Evolutionary conservation across 2,888 invertebrate species (phyloP).

Genomic region (Dichetophora obliterata): DNA sequence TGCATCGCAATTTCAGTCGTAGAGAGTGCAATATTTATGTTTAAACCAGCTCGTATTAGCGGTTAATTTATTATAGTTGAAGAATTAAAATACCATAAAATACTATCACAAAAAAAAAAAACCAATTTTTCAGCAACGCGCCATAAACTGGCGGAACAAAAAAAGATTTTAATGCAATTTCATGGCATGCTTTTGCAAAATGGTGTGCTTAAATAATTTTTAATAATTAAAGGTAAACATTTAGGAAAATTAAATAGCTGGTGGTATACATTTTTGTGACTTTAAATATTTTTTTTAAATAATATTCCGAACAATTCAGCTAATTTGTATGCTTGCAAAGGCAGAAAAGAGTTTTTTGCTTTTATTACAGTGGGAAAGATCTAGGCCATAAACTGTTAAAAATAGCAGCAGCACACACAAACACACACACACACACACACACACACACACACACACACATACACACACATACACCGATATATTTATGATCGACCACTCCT

Average conservation of each 20-base stretch:
- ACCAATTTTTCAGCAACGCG: too few relatives aligned
- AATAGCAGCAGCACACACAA: conserved; percentile 16
- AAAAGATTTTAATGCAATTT: conserved; percentile 7
- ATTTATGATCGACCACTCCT: too few relatives aligned
- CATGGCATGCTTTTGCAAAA: conserved; percentile 38
- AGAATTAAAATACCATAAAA: too few relatives aligned
- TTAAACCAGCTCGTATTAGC: too few relatives aligned
- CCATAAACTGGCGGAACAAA: too few relatives aligned
- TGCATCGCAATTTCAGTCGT: too few relatives aligned
- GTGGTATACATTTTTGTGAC: too few relatives aligned
- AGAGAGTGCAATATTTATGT: too few relatives aligned
- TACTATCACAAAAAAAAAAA: too few relatives aligned
- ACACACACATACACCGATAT: background rate
- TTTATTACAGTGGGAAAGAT: conserved; percentile 14
- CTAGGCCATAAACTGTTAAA: conserved; percentile 36
- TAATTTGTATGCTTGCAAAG: background rate
- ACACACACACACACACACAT: background rate
- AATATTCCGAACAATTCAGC: background rate
- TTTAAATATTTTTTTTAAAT: too few relatives aligned
- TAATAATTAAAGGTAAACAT: background rate
- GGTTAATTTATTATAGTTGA: too few relatives aligned
- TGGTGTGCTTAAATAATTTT: background rate
- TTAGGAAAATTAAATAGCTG: background rate
- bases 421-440: background rate
- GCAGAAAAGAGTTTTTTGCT: conserved; percentile 14